Percentiles rank a stretch among this genome's conserved stretches.
Evolutionary conservation across 2,113 vertebrate genomes (phyloP).

Genomic region (Stictonetta naevosa): DNA sequence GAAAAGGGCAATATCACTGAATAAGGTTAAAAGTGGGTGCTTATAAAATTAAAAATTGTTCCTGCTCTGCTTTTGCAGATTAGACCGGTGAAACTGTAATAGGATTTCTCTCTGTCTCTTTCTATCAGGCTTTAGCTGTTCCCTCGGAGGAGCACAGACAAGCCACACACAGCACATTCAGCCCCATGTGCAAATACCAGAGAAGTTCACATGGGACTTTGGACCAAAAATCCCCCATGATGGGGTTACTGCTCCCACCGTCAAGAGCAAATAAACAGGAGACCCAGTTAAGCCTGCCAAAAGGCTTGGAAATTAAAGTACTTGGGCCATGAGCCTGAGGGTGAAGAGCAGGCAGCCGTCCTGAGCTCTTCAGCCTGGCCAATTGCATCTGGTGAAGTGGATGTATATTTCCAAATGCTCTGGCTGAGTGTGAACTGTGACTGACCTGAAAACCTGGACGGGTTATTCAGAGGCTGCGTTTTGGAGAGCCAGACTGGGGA

Average conservation of each 20-base stretch:
- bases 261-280: background rate
- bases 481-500: background rate
- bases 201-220: background rate
- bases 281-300: background rate
- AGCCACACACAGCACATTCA: background rate
- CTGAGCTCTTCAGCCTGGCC: background rate
- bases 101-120: background rate
- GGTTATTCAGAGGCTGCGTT: background rate
- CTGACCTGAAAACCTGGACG: background rate
- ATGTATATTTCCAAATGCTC: background rate
- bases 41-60: slow-evolving; percentile 54
- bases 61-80: slow-evolving; percentile 35
- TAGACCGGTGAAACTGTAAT: slow-evolving; percentile 39
- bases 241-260: background rate
- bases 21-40: slow-evolving; percentile 27
- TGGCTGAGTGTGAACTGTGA: accelerated
- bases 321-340: background rate
- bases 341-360: background rate
- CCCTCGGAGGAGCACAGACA: background rate
- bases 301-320: background rate
- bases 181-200: background rate
- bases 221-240: background rate
- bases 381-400: background rate
- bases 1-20: background rate
- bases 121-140: background rate